These are phyloP conservation scores for Selene dorsalis DNA, from an alignment of 2,797 vertebrate genomes.

Conservation along the genomic window DNA sequence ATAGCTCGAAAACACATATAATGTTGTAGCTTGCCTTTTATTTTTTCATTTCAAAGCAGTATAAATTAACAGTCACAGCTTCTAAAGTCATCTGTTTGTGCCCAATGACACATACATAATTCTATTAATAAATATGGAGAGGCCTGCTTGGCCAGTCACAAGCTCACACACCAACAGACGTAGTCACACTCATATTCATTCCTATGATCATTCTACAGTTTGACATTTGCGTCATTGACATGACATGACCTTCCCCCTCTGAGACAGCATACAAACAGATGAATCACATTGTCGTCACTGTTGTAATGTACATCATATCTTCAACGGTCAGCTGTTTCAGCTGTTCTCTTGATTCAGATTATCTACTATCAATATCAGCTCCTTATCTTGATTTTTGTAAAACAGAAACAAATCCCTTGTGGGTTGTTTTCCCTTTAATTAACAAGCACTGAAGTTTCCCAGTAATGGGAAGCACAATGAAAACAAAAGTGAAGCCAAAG, in stretches of 20 bases:
- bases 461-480: not conserved
- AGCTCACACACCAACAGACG: not conserved
- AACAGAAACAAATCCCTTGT: not conserved
- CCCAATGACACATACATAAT: too few relatives aligned
- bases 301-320: not conserved
- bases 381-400: not conserved
- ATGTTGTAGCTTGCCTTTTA: too few relatives aligned
- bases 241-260: too few relatives aligned
- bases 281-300: conserved; percentile 21
- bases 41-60: too few relatives aligned
- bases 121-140: not conserved
- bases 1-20: too few relatives aligned
- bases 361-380: not conserved
- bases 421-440: too few relatives aligned
- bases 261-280: conserved; percentile 11
- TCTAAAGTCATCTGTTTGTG: not conserved
- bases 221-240: too few relatives aligned
- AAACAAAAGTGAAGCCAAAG: not conserved
- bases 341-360: not conserved
- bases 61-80: not conserved
- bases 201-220: not conserved
- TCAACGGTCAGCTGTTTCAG: not conserved
- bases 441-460: not conserved
- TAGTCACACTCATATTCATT: not conserved
- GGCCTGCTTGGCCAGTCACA: conserved; percentile 14